Evolutionary conservation across 2,888 invertebrate species (phyloP), one percentile per base, ranked within the genome.

Genomic region (Crocallis elinguaria): DNA sequence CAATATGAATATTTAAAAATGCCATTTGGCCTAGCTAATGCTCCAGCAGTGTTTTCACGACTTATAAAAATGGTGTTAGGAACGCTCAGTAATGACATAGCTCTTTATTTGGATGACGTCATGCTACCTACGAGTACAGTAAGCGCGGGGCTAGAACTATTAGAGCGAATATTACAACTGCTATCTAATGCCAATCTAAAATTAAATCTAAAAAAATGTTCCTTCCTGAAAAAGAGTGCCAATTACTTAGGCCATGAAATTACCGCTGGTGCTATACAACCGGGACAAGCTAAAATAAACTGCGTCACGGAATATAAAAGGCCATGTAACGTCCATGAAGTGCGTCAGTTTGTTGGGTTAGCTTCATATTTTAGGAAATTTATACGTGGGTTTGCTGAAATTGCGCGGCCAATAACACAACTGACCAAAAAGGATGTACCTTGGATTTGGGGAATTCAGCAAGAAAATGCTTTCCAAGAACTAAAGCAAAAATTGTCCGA

Each of bases 1-100:
- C 56, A 56, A 19, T 56, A 30, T 25, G 56, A 56, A 17, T 56
- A 36, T 14, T 30, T 29, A 8, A 21, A 39, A 3, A 46, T 56
- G 45, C 56, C 56, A n/a, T 56, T 56, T 35, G 56, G 56, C 6
- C 17, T 56, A 5, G 45, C 38, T 3, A 56, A 56, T 27, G 55
- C 55, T 4, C 55, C 49, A 13, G 35, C 53, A 6, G 37, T 48
- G 32, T 49, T 43, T 52, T 42, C 17, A 13, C 38, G 35, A 19
- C 19, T 19, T 19, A 19, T 23, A 23, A 23, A 8, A 7, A 23
- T 19, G 3, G 5, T 19, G 3, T 19, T 19, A 5, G 19, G 3
- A 19, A 19, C 19, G 19, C 3, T 19, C 5, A 19, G 19, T 19
- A 5, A 19, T 19, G 19, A 19, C 5, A 19, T 19, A 19, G 19